Base-by-base conservation (phyloP, 2,113 vertebrate genomes). In the Gallinago jamesoni region DNA sequence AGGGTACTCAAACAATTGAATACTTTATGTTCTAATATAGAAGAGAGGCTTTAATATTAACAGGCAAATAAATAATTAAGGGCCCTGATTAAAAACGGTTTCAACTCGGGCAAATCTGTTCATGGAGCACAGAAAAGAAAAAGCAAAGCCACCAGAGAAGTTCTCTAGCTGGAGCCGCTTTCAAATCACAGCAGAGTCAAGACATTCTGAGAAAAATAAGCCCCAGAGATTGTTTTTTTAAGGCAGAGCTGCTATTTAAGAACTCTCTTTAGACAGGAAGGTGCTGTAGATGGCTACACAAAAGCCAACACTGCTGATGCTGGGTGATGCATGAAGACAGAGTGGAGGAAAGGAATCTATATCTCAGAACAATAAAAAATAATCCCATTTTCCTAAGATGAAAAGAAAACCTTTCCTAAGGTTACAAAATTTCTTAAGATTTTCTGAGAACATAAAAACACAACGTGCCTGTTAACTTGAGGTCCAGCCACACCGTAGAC, bases 271-370 rank as follows among this genome's bases (percentile, higher is more conserved):
- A 68, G 69, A 45, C 8, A 84, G 10, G 28, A 59, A 53, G 22
- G 10, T 84, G 80, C 27, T 0, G 0, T 23, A 56, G 35, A 31
- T 9, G 24, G 41, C n/a, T 55, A 33, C 7, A 14, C 5, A 7
- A 48, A 62, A 74, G 41, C 22, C 15, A 57, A 67, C 4, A 0
- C 21, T 60, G 59, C 19, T 37, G 48, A 25, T 7, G 8, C 28
- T 0, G 0, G 43, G 37, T 0, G 0, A 63, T 22, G 19, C 41
- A 50, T 21, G 6, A 50, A 68, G 28, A 13, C 17, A 50, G 28
- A 56, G 17, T 1, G 12, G 37, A 77, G 45, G 33, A n/a, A 84
- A 87, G 6, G 15, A 63, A 41, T 41, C 41, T 13, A 14, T 15
- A 33, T 12, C 56, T 82, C 48, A 72, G n/a, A 60, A 62, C 17